Conservation (phyloP, 2,888 invertebrate species). For the Conistra vaccinii region DNA sequence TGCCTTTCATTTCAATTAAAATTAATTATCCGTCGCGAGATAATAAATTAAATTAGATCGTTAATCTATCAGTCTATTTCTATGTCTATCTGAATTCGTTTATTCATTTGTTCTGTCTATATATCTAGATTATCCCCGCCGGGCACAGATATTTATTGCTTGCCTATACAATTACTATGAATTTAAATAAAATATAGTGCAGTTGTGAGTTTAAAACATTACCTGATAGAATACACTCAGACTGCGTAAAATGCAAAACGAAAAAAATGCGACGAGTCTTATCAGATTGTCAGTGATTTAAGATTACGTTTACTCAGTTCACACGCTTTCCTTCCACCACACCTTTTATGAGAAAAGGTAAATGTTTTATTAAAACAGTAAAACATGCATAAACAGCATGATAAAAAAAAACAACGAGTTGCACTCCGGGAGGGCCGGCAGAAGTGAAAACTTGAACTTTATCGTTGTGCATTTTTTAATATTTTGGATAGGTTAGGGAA, state of each 20-base stretch:
- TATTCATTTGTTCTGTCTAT: conserved; percentile 19
- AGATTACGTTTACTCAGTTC: conserved; percentile 13
- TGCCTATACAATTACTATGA: background rate
- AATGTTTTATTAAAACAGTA: conserved; percentile 6
- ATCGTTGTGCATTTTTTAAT: no score
- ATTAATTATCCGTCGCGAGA: conserved; percentile 57
- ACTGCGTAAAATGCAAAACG: background rate
- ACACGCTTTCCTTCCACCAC: conserved; percentile 43
- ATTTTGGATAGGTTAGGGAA: no score
- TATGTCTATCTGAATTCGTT: conserved; percentile 21
- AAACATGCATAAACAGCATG: background rate
- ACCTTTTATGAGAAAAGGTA: background rate
- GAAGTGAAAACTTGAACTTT: no score
- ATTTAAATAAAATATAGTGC: background rate
- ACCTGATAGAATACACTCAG: background rate
- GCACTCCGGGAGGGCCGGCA: no score
- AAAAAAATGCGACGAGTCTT: background rate
- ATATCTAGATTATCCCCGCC: conserved; percentile 5
- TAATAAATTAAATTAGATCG: conserved; percentile 55
- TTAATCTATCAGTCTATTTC: conserved; percentile 35
- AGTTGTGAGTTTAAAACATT: conserved; percentile 5
- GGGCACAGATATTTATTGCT: background rate
- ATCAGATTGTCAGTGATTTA: conserved; percentile 25
- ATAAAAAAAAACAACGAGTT: conserved; percentile 2
- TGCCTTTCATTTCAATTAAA: conserved; percentile 60